Conservation (phyloP, 2,888 invertebrate genomes). For the Orthonychiurus folsomi region DNA sequence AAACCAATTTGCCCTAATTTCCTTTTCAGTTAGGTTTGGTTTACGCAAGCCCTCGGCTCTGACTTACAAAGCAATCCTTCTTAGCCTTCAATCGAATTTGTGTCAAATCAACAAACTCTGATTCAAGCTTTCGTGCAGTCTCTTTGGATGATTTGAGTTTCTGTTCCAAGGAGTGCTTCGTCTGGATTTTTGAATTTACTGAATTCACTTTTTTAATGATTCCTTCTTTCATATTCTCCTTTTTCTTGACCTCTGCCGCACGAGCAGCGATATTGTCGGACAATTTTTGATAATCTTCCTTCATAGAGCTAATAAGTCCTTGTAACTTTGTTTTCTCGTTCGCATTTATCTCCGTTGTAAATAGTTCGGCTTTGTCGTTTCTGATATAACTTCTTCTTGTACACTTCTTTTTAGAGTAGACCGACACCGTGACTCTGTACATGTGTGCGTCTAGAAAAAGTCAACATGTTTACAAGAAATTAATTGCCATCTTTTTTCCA, state of each 20-base stretch:
- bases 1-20: too few relatives aligned
- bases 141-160: neutral
- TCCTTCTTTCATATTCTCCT: constrained; percentile 15
- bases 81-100: neutral
- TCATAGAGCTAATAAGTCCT: constrained; percentile 19
- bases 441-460: constrained; percentile 16
- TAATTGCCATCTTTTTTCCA: too few relatives aligned
- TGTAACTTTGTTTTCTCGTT: constrained; percentile 25
- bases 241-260: constrained; percentile 11
- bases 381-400: neutral
- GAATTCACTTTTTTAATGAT: constrained; percentile 24
- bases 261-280: constrained; percentile 24
- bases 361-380: constrained; percentile 21
- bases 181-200: constrained; percentile 19
- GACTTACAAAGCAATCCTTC: neutral
- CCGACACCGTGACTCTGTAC: constrained; percentile 15
- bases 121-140: neutral
- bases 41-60: too few relatives aligned
- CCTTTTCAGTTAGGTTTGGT: too few relatives aligned
- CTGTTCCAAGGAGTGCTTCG: neutral
- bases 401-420: constrained; percentile 16
- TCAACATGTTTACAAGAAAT: neutral
- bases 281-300: constrained; percentile 23
- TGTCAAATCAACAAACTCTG: constrained; percentile 2
- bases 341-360: constrained; percentile 36